Percentiles rank a stretch among this genome's conserved stretches.
These are phyloP conservation scores for Dinomys branickii DNA, from an alignment of 2,113 vertebrate species.

Conservation along the genomic window DNA sequence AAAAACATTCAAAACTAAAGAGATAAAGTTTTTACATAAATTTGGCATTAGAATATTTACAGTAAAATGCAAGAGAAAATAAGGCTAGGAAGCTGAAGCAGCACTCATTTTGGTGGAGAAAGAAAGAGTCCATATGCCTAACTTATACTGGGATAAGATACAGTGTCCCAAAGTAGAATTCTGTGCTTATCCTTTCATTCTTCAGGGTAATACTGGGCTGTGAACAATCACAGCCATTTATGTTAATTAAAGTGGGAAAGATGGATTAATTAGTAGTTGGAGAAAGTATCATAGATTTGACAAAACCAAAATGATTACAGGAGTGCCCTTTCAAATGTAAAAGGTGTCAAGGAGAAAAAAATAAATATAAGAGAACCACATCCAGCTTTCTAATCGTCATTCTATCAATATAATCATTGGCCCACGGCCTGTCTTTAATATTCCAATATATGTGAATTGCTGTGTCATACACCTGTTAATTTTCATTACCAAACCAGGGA, in stretches of 20 bases:
- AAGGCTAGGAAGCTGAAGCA: conserved; percentile 3
- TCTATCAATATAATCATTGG: neutral
- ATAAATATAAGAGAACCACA: neutral
- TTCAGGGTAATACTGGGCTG: neutral
- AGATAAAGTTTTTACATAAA: neutral
- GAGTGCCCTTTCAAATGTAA: neutral
- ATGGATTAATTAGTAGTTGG: neutral
- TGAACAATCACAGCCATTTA: neutral
- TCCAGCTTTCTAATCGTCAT: neutral
- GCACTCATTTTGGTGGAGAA: neutral
- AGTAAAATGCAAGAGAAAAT: neutral
- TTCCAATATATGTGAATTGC: neutral
- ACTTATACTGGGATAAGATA: neutral
- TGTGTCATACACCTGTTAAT: neutral
- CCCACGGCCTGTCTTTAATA: neutral
- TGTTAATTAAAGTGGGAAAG: neutral
- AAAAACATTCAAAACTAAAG: conserved; percentile 26
- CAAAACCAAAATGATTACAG: neutral
- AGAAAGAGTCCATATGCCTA: neutral
- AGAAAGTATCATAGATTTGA: conserved; percentile 10
- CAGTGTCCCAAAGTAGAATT: neutral
- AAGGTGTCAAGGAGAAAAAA: conserved; percentile 6
- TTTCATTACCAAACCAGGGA: neutral
- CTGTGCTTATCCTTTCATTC: neutral
- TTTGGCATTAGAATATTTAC: conserved; percentile 4